phyloP scores from a whole-genome alignment of 1,140 invertebrate species.

The Lordiphosa collinella region DNA sequence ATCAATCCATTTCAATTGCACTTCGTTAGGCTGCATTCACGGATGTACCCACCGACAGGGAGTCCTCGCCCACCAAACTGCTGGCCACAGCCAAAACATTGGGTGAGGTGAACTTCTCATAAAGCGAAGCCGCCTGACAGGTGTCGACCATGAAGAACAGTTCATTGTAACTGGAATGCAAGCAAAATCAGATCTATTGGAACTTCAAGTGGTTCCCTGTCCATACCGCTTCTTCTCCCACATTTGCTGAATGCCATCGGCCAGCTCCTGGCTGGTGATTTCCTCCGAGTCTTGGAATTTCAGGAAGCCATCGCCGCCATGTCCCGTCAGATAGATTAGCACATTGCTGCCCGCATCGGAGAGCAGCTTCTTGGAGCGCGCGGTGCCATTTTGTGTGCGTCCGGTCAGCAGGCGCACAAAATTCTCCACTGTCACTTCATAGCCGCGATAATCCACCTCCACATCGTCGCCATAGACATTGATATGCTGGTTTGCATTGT shows the following conservation, averaged over 20 bases:
- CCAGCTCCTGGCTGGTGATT: conserved; percentile 98
- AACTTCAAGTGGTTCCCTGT: too few relatives aligned
- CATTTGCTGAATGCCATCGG: conserved; percentile 99
- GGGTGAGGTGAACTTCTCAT: conserved; percentile 98
- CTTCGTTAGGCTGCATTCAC: neutral
- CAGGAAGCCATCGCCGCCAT: conserved; percentile 99
- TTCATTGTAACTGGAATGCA: conserved; percentile 93
- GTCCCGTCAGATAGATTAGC: conserved; percentile 97
- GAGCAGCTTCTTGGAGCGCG: conserved; percentile 95
- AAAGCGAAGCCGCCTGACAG: conserved; percentile 99
- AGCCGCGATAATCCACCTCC: conserved; percentile 99
- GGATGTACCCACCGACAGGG: conserved; percentile 88
- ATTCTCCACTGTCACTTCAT: conserved; percentile 98
- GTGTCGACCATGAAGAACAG: conserved; percentile 99
- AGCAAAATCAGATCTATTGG: neutral
- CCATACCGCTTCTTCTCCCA: conserved; percentile 95
- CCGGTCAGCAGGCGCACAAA: conserved; percentile 98
- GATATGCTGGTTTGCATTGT: conserved; percentile 98
- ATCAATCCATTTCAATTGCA: conserved; percentile 60
- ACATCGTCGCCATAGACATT: conserved; percentile 99
- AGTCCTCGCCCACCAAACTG: conserved; percentile 98
- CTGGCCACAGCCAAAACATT: conserved; percentile 98
- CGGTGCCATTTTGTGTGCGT: conserved; percentile 92
- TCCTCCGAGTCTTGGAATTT: conserved; percentile 99
- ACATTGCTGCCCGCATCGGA: conserved; percentile 99